These are phyloP conservation scores for Palythoa grandis DNA, from an alignment of 92 coral and sea anemone genomes.

Conservation along the genomic window DNA sequence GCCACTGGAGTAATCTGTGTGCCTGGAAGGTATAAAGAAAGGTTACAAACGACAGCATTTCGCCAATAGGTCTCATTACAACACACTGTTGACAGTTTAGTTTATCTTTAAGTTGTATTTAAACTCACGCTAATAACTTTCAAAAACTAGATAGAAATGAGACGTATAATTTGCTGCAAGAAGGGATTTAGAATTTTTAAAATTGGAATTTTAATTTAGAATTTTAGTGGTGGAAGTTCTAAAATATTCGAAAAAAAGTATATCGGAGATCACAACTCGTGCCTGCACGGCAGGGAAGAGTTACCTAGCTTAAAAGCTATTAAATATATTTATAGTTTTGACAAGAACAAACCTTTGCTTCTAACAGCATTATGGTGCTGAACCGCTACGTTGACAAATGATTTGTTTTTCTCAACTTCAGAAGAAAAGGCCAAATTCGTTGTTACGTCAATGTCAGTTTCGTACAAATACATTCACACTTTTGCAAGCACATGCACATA, in stretches of 20 bases:
- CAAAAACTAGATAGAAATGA: background rate
- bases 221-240: background rate
- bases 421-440: too few relatives aligned
- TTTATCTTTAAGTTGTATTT: background rate
- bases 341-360: too few relatives aligned
- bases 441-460: too few relatives aligned
- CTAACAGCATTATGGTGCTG: too few relatives aligned
- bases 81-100: background rate
- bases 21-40: background rate
- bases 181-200: slow-evolving; percentile 9
- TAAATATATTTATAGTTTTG: too few relatives aligned
- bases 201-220: background rate
- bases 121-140: background rate
- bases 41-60: background rate
- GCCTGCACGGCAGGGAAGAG: background rate
- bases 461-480: too few relatives aligned
- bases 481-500: too few relatives aligned
- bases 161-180: background rate
- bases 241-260: background rate
- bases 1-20: background rate
- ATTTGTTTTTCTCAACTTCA: too few relatives aligned
- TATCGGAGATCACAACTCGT: background rate
- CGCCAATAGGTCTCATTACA: background rate
- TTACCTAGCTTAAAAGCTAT: background rate
- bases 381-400: too few relatives aligned